Evolutionary conservation across 2,113 vertebrate species (phyloP), one percentile per base, ranked within the genome.

Genomic region (Albula glossodonta): DNA sequence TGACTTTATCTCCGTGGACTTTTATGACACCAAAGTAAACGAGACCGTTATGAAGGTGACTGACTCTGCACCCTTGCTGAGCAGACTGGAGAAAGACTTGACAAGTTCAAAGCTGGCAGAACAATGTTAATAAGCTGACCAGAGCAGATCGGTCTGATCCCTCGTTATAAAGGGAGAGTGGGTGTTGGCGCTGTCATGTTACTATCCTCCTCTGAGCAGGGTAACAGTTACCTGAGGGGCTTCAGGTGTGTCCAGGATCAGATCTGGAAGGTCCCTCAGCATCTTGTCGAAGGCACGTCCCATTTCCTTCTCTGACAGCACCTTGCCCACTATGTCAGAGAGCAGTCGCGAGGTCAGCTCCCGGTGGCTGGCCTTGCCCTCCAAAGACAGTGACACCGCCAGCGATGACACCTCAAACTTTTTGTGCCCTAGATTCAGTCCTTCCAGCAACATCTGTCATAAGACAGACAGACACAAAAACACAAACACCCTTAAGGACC

Each of bases 341-440:
- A 97, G 95, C 87, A 97, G 94, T 15, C 96, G 94, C 0, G 97
- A 97, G 0, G 96, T 97, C 82, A 97, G 95, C 92, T 97, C 97
- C 41, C 97, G 90, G 90, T 97, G 97, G 90, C 97, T 97, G 88
- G 97, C 97, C 84, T 96, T 97, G 87, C 96, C 96, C 89, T 97
- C 97, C n/a, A 97, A 91, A 8, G 97, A 95, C 89, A 97, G 90
- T 1, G 95, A 94, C 87, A 97, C 94, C 0, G 97, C 97, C 91
- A 97, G 80, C 0, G 95, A 95, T 6, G 96, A 95, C 88, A 97
- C 95, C 84, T 96, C 93, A 0, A 91, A 96, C 87, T 92, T 94
- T 51, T 93, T 92, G 2, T 86, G 82, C 12, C 97, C 96, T 87
- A 97, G 90, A 92, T 97, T 97, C 88, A 97, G 92, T 19, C 88